phyloP scores from a whole-genome alignment of 1,140 invertebrate genomes.

The Neodiprion fabricii region DNA sequence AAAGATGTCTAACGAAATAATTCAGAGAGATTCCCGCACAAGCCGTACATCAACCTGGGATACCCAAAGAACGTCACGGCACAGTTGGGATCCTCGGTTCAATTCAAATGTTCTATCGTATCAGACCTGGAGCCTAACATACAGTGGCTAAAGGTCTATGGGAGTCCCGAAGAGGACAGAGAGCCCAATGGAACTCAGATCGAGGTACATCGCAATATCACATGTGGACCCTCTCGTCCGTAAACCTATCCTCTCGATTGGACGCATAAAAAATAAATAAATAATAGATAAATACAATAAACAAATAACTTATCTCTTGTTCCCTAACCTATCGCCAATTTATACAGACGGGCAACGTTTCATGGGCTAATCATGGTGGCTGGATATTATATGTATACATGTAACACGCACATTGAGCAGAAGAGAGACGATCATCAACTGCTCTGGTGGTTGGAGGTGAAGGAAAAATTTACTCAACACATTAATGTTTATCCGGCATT shows the following conservation, averaged over 20 bases:
- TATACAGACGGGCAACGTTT: not conserved
- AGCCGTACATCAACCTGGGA: conserved; percentile 79
- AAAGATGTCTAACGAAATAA: not conserved
- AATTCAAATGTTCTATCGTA: conserved; percentile 74
- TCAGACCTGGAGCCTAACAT: conserved; percentile 79
- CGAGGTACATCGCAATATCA: conserved; percentile 56
- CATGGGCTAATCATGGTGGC: not conserved
- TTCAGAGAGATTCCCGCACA: conserved; percentile 76
- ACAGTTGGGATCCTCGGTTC: conserved; percentile 71
- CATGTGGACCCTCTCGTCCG: conserved; percentile 23
- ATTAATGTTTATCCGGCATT: not conserved
- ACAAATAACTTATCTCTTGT: conserved; percentile 4
- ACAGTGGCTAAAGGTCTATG: conserved; percentile 72
- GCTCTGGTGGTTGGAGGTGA: not conserved
- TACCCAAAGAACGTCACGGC: conserved; percentile 82
- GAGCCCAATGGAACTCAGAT: conserved; percentile 63
- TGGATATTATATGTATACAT: no score
- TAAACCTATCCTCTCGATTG: conserved; percentile 25
- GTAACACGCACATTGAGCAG: no score
- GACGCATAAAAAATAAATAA: conserved; percentile 37
- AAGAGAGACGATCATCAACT: not conserved
- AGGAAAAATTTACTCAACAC: not conserved
- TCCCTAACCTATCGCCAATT: conserved; percentile 19
- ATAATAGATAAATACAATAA: no score
- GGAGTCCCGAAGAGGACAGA: conserved; percentile 62